Evolutionary conservation across 2,797 vertebrate species (phyloP).

Genomic region (Botia almorhae): DNA sequence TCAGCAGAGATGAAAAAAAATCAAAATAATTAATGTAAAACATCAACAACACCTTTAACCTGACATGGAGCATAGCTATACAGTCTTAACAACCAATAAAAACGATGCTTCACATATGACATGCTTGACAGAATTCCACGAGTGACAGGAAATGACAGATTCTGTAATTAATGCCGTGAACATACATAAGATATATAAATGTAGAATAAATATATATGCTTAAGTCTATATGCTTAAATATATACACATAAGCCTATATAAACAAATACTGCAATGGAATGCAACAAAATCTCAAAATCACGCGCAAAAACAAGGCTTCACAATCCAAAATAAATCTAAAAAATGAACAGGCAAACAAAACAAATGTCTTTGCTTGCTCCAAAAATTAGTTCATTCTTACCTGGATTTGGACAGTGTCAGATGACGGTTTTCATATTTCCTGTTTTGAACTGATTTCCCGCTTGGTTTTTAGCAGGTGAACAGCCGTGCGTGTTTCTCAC

Average conservation of each 20-base stretch:
- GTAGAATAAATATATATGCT: too few relatives aligned
- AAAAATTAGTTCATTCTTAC: conserved; percentile 51
- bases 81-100: background rate
- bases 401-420: conserved; percentile 71
- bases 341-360: background rate
- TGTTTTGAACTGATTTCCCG: conserved; percentile 72
- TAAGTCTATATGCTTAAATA: too few relatives aligned
- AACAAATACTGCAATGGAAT: background rate
- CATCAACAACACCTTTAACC: background rate
- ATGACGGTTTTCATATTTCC: conserved; percentile 69
- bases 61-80: background rate
- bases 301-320: background rate
- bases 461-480: conserved; percentile 34
- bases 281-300: background rate
- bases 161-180: background rate
- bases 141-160: background rate
- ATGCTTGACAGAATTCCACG: background rate
- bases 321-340: conserved; percentile 5
- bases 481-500: conserved; percentile 77
- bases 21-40: background rate
- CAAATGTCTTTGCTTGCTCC: conserved; percentile 3
- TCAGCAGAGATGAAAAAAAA: conserved; percentile 5
- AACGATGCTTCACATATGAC: background rate
- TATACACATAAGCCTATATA: background rate
- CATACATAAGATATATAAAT: background rate